These are phyloP conservation scores for Catocala fraxini DNA, from an alignment of 2,888 invertebrate species.

Conservation along the genomic window DNA sequence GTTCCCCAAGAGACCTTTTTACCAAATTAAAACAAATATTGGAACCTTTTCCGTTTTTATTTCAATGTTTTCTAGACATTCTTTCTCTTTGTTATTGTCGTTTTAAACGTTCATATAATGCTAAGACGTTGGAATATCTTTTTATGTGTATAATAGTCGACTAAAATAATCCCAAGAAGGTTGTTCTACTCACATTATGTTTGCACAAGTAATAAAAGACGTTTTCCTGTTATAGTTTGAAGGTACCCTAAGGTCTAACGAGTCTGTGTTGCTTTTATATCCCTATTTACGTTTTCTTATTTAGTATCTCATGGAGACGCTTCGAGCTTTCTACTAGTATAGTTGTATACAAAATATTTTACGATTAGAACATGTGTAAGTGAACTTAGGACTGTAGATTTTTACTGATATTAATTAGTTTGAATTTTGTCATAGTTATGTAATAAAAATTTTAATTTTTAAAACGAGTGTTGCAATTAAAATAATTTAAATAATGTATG, in stretches of 20 bases:
- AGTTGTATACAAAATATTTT: no score
- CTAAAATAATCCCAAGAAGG: slow-evolving; percentile 35
- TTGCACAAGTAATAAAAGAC: slow-evolving; percentile 28
- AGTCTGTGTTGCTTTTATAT: slow-evolving; percentile 23
- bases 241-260: slow-evolving; percentile 13
- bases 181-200: slow-evolving; percentile 32
- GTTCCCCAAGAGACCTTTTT: slow-evolving; percentile 57
- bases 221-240: slow-evolving; percentile 43
- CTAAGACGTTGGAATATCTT: slow-evolving; percentile 34
- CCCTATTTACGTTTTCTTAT: slow-evolving; percentile 13
- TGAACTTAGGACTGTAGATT: no score
- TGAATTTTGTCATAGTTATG: no score
- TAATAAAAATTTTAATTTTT: no score
- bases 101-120: slow-evolving; percentile 40
- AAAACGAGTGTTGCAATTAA: no score
- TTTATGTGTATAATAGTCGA: slow-evolving; percentile 37
- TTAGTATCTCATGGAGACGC: slow-evolving; percentile 9
- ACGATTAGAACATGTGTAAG: no score
- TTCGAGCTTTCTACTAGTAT: no score
- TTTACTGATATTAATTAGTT: no score
- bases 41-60: slow-evolving; percentile 48
- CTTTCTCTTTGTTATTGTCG: slow-evolving; percentile 41
- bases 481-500: no score
- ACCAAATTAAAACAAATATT: slow-evolving; percentile 64
- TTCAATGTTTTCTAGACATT: slow-evolving; percentile 41